Evolutionary conservation across 2,797 vertebrate species (phyloP).

Genomic region (Danio kyathit): DNA sequence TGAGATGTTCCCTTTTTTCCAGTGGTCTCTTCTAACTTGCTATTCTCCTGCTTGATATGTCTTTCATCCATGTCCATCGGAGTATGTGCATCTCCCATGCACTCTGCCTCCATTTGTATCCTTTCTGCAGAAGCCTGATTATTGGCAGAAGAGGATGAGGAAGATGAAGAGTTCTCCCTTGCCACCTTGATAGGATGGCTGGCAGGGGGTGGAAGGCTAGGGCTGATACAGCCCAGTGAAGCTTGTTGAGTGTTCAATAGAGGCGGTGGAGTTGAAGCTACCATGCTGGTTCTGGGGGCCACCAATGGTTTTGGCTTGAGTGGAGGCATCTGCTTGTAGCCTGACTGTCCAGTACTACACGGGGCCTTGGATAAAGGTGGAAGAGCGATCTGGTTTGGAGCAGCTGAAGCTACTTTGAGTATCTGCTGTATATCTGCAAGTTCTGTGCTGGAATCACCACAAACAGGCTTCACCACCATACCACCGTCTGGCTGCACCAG

Average conservation of each 20-base stretch:
- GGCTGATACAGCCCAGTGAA: constrained; percentile 92
- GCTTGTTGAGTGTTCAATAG: constrained; percentile 91
- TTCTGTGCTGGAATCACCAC: constrained; percentile 77
- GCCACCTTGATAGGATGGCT: constrained; percentile 82
- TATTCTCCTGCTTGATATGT: constrained; percentile 85
- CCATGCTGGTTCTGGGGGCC: constrained; percentile 87
- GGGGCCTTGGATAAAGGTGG: constrained; percentile 80
- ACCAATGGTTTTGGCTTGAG: constrained; percentile 96
- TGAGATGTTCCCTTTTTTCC: constrained; percentile 83
- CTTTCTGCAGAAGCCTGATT: constrained; percentile 53
- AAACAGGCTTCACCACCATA: constrained; percentile 87
- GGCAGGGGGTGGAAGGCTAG: constrained; percentile 87
- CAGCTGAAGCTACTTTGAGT: constrained; percentile 91
- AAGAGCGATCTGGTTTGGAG: constrained; percentile 78
- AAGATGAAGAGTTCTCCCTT: constrained; percentile 73
- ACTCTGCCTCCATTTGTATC: constrained; percentile 86
- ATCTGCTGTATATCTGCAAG: constrained; percentile 96
- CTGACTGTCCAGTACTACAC: constrained; percentile 71
- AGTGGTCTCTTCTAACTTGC: constrained; percentile 76
- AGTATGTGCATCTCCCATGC: constrained; percentile 84
- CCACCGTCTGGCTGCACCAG: constrained; percentile 82
- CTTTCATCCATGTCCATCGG: constrained; percentile 83
- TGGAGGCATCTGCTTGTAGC: constrained; percentile 92
- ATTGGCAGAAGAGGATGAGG: constrained; percentile 65
- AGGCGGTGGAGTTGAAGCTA: constrained; percentile 89